A percentile compares a stretch with the other conserved stretches of the same genome.
Conservation (phyloP, 2,797 vertebrate genomes). For the Nasua narica region DNA sequence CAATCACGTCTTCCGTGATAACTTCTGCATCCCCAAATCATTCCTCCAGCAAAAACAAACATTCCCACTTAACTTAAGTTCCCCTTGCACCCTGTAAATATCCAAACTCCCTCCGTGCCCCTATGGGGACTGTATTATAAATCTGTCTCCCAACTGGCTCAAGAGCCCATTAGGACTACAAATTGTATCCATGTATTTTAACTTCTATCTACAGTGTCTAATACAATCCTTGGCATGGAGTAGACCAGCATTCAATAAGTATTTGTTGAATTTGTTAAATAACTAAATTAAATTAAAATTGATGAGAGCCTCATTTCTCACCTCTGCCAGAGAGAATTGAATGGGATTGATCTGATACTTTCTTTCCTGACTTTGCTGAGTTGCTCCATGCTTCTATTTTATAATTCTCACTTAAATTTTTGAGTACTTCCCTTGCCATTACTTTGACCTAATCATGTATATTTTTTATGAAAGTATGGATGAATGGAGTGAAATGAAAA, state of each 20-base stretch:
- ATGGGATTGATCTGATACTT: conserved; percentile 33
- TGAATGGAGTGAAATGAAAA: conserved; percentile 9
- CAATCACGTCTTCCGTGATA: neutral
- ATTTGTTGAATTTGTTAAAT: conserved; percentile 45
- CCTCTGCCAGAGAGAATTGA: conserved; percentile 16
- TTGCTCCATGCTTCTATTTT: conserved; percentile 18
- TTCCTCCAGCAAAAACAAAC: neutral
- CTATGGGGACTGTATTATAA: neutral
- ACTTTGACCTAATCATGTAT: conserved; percentile 22
- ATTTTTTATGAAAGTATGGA: conserved; percentile 35
- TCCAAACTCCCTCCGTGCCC: neutral
- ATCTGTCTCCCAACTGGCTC: neutral
- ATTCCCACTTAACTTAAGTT: neutral
- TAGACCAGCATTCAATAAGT: neutral
- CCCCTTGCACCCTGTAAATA: neutral
- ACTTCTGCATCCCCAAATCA: neutral
- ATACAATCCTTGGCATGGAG: neutral
- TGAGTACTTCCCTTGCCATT: conserved; percentile 38
- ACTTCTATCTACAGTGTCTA: neutral
- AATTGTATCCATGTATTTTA: neutral
- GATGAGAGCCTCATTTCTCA: conserved; percentile 20
- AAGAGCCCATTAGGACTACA: neutral
- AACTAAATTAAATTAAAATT: conserved; percentile 62
- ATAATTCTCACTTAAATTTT: conserved; percentile 51
- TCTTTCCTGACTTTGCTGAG: conserved; percentile 15